Conservation (phyloP, 1,140 invertebrate genomes). For the Eupeodes corollae region DNA sequence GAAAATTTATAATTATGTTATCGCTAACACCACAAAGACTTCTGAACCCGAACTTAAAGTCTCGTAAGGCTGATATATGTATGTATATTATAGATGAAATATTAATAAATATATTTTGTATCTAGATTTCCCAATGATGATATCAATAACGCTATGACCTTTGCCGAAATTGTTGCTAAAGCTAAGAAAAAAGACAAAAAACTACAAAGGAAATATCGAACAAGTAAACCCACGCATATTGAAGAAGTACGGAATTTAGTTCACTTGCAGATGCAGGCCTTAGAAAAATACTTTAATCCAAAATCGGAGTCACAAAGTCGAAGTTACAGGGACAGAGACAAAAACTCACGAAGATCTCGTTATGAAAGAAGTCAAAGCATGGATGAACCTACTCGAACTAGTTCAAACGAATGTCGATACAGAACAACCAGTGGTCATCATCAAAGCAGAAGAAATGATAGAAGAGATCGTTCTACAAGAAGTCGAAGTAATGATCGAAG, state of each 20-base stretch:
- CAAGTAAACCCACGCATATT: conserved; percentile 21
- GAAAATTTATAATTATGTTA: conserved; percentile 19
- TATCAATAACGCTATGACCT: background rate
- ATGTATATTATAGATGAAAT: background rate
- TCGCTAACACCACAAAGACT: conserved; percentile 8
- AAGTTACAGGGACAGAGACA: no score
- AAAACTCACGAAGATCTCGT: no score
- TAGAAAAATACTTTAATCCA: conserved; percentile 11
- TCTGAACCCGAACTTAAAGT: background rate
- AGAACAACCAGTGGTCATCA: no score
- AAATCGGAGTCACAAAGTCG: background rate
- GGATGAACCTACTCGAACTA: no score
- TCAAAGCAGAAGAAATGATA: no score
- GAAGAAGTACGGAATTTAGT: conserved; percentile 26
- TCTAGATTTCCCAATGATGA: conserved; percentile 11
- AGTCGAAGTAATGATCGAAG: no score
- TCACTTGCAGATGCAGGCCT: conserved; percentile 24
- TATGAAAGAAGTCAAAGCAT: no score
- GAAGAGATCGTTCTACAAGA: no score
- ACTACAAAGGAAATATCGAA: conserved; percentile 17
- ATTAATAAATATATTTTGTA: conserved; percentile 5
- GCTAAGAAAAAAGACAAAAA: conserved; percentile 15
- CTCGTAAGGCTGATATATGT: background rate
- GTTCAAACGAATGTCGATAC: no score
- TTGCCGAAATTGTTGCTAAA: conserved; percentile 16